Conservation (phyloP, 2,888 invertebrate genomes). For the Lasius platythorax region DNA sequence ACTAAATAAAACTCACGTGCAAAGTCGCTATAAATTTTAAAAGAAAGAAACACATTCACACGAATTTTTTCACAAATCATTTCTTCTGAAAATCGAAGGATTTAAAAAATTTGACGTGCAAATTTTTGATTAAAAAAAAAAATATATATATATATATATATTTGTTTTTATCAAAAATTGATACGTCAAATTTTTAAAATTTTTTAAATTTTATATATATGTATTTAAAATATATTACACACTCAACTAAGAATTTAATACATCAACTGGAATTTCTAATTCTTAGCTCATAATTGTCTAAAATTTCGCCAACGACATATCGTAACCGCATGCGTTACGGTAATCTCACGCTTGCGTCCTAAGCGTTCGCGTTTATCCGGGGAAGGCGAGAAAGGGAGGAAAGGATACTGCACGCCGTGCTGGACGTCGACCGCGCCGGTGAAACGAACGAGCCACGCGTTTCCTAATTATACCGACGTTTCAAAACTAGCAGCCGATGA, state of each 20-base stretch:
- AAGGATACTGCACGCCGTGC: not conserved
- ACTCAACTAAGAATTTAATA: not conserved
- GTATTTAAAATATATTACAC: not conserved
- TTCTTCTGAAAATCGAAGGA: not conserved
- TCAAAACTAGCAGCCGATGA: constrained; percentile 84
- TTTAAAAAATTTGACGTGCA: not conserved
- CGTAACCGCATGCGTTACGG: constrained; percentile 2
- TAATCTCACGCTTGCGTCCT: constrained; percentile 4
- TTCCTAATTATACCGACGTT: constrained; percentile 84
- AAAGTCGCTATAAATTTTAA: not conserved
- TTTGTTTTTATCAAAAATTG: too few relatives aligned
- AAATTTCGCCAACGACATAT: not conserved
- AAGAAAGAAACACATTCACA: not conserved
- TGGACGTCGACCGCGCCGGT: constrained; percentile 56
- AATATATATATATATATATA: too few relatives aligned
- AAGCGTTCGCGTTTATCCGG: not conserved
- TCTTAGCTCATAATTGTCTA: not conserved
- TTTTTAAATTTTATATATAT: too few relatives aligned
- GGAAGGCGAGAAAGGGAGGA: constrained; percentile 32
- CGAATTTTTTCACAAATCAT: not conserved
- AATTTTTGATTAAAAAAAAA: not conserved
- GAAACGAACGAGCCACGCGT: constrained; percentile 74
- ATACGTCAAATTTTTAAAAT: too few relatives aligned
- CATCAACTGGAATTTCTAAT: not conserved
- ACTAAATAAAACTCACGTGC: not conserved